Conservation (phyloP, 2,888 invertebrate genomes). For the Euzetes globulus region DNA sequence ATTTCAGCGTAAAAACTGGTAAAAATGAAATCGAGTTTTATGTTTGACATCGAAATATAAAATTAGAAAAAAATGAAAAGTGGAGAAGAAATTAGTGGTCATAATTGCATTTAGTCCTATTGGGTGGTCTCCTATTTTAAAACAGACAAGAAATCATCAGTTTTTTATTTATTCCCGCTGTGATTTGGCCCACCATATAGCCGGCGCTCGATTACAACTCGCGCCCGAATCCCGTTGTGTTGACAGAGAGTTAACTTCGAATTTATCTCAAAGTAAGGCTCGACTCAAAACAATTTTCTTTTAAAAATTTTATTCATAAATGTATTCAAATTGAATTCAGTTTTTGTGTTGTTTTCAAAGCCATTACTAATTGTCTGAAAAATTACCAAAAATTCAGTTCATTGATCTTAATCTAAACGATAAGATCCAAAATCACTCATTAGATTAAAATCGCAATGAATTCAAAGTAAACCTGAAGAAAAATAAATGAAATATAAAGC, state of each 20-base stretch:
- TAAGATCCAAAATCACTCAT: neutral
- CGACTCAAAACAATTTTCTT: neutral
- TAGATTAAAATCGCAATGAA: no score
- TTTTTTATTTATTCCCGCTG: slow-evolving; percentile 15
- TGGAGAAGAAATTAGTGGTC: slow-evolving; percentile 9
- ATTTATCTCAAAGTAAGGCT: neutral
- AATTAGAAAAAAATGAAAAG: neutral
- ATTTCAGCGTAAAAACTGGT: neutral
- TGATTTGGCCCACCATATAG: slow-evolving; percentile 6
- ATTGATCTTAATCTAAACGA: neutral
- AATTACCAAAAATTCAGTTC: neutral
- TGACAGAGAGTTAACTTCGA: slow-evolving; percentile 2
- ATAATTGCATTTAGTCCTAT: slow-evolving; percentile 27
- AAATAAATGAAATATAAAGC: no score
- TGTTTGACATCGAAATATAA: neutral
- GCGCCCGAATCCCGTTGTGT: slow-evolving; percentile 22
- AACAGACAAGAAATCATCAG: slow-evolving; percentile 19
- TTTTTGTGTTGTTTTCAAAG: neutral
- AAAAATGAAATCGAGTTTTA: neutral
- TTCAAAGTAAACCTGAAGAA: no score
- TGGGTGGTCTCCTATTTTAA: slow-evolving; percentile 17
- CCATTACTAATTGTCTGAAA: slow-evolving; percentile 2
- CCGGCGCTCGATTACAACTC: slow-evolving; percentile 11
- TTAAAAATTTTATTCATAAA: neutral
- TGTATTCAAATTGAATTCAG: neutral